Evolutionary conservation across 1,140 invertebrate species (phyloP).

Genomic region (Acromyrmex charruanus): DNA sequence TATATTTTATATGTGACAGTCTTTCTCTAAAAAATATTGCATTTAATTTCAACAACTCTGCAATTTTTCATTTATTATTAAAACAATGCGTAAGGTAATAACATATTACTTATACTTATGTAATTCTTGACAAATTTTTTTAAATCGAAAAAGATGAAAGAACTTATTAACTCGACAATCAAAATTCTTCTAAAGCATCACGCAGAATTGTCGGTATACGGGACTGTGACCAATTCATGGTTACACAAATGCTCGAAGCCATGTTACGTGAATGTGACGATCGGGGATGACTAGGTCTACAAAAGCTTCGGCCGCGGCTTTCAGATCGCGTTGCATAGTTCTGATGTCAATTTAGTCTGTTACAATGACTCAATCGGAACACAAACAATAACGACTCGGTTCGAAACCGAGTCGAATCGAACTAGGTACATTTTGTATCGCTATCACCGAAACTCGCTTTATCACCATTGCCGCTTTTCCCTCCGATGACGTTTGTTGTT

Average conservation of each 20-base stretch:
- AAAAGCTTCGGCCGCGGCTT: conserved; percentile 71
- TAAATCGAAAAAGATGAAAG: not conserved
- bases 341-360: conserved; percentile 82
- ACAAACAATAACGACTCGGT: conserved; percentile 79
- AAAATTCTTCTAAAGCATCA: conserved; percentile 23
- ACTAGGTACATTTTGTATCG: conserved; percentile 81
- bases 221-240: conserved; percentile 30
- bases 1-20: not conserved
- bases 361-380: conserved; percentile 84
- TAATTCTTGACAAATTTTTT: not conserved
- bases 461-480: not conserved
- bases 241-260: conserved; percentile 23
- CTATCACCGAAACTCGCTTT: not conserved
- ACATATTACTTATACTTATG: not conserved
- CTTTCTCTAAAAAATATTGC: not conserved
- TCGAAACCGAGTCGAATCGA: conserved; percentile 61
- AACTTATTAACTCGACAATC: conserved; percentile 11
- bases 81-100: not conserved
- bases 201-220: not conserved
- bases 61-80: not conserved
- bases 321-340: conserved; percentile 69
- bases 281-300: conserved; percentile 53
- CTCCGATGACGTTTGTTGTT: not conserved
- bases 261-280: conserved; percentile 37
- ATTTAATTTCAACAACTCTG: not conserved